phyloP scores from a whole-genome alignment of 37 sponge, comb jelly and placozoan genomes.

The Tethya wilhelma region DNA sequence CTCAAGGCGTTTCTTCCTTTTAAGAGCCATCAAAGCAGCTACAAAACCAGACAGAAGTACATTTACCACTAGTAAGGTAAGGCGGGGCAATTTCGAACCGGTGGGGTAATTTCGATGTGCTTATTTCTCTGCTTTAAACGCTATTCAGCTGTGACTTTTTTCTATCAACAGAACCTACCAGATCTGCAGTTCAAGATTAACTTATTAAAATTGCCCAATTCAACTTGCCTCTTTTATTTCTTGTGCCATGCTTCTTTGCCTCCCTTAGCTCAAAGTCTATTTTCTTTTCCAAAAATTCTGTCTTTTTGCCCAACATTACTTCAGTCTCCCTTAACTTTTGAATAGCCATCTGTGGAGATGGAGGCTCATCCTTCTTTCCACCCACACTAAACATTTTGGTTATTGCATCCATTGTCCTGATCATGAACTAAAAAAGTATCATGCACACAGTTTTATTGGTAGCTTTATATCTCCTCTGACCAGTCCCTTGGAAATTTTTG shows the following conservation, averaged over 20 bases:
- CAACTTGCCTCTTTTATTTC: conserved; percentile 80
- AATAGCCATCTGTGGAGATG: conserved; percentile 81
- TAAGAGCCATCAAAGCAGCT: conserved; percentile 80
- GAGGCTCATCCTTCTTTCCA: conserved; percentile 65
- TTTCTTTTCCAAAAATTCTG: conserved; percentile 81
- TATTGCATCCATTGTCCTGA: not conserved
- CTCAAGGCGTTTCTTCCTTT: conserved; percentile 86
- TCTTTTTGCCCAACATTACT: conserved; percentile 83
- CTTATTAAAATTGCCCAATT: not conserved
- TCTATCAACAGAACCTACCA: no score
- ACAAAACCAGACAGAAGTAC: not conserved
- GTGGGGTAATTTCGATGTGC: no score
- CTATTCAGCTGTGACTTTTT: no score
- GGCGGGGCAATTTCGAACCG: no score
- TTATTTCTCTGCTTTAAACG: no score
- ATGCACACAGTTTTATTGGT: no score
- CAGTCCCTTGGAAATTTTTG: no score
- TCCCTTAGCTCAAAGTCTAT: conserved; percentile 64
- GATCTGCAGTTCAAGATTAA: not conserved
- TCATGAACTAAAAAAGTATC: no score
- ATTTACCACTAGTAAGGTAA: not conserved
- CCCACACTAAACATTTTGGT: conserved; percentile 66
- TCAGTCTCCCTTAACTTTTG: conserved; percentile 81
- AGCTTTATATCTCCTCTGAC: no score
- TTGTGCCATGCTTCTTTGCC: conserved; percentile 78